Conservation (phyloP, 2,888 invertebrate genomes). For the Seira sanloemensis region DNA sequence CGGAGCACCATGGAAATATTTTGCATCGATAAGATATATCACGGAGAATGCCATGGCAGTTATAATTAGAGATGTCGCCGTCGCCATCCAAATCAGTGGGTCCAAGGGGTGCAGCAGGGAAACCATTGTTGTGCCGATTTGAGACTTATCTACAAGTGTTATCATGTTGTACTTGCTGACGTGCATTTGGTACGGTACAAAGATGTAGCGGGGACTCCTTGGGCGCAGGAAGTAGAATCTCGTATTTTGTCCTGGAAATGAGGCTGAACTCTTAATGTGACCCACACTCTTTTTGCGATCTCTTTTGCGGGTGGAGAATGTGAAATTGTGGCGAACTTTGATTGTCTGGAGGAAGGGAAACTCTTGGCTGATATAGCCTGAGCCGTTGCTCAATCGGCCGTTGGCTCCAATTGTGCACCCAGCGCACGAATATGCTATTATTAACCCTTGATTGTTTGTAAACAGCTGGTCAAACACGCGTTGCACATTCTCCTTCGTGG, state of each 20-base stretch:
- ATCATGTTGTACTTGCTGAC: neutral
- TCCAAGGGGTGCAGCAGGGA: neutral
- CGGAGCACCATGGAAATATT: neutral
- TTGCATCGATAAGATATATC: neutral
- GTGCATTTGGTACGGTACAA: conserved; percentile 17
- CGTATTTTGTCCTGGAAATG: neutral
- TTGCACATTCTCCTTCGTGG: neutral
- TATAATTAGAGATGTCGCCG: neutral
- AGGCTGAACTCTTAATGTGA: too few relatives aligned
- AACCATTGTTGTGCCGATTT: neutral
- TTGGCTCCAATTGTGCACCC: too few relatives aligned
- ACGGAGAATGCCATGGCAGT: neutral
- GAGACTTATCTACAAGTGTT: neutral
- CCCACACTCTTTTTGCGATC: too few relatives aligned
- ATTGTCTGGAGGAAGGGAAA: neutral
- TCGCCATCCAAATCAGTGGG: neutral
- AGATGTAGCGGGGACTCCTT: conserved; percentile 12
- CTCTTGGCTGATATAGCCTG: too few relatives aligned
- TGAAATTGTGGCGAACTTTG: too few relatives aligned
- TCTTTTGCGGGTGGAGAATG: too few relatives aligned
- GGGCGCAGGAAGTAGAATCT: neutral
- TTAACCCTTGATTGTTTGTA: too few relatives aligned
- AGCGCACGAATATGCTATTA: too few relatives aligned
- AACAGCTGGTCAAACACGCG: too few relatives aligned
- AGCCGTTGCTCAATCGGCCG: too few relatives aligned